Conservation (phyloP, 2,888 invertebrate genomes). For the Leuctra nigra region DNA sequence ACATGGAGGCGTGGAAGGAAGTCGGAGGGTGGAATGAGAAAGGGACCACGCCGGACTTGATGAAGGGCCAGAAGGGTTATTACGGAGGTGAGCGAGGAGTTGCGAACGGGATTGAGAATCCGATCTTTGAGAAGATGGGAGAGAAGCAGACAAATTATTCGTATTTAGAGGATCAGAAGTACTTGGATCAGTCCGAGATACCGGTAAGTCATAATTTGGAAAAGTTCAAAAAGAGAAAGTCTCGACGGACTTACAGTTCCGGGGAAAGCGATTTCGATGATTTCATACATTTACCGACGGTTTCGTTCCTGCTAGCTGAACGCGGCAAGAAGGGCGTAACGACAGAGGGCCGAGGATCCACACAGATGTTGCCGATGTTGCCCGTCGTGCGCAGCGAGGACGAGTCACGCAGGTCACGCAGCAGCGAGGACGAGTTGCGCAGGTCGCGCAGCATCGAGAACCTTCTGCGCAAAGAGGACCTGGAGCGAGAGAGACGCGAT, state of each 20-base stretch:
- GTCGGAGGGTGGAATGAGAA: neutral
- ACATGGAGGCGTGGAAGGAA: no score
- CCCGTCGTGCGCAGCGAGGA: constrained; percentile 3
- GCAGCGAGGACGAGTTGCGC: neutral
- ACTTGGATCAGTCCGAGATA: neutral
- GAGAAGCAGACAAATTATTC: neutral
- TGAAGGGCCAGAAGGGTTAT: neutral
- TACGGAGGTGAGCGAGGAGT: neutral
- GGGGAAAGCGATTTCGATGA: constrained; percentile 22
- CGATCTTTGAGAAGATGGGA: constrained; percentile 1
- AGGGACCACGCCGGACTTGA: neutral
- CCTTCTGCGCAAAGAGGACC: neutral
- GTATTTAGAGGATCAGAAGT: neutral
- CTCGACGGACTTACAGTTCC: constrained; percentile 7
- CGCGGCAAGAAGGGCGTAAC: constrained; percentile 3
- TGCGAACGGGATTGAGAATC: neutral
- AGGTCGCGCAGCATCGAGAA: constrained; percentile 8
- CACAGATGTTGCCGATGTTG: constrained; percentile 21
- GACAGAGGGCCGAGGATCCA: neutral
- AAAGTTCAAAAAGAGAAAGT: neutral
- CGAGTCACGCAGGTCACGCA: no score
- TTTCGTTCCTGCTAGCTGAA: constrained; percentile 20
- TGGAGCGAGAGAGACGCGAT: constrained; percentile 2
- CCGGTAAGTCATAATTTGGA: constrained; percentile 8
- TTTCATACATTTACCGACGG: constrained; percentile 17